Evolutionary conservation across 2,113 vertebrate genomes (phyloP).

Genomic region (Nematolebias whitei): DNA sequence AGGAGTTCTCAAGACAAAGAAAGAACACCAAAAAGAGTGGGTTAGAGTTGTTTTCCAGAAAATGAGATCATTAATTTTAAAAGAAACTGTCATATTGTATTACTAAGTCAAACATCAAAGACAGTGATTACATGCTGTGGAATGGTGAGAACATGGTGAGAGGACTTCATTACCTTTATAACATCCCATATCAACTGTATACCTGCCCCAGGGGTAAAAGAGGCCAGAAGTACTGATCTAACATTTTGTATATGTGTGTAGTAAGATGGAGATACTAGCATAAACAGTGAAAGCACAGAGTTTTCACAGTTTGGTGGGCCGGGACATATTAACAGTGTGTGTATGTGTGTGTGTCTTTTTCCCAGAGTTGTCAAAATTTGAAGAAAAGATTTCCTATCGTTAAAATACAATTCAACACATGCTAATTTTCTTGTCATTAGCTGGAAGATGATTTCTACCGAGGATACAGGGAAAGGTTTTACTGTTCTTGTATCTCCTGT

Average conservation of each 20-base stretch:
- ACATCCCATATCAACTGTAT: conserved; percentile 17
- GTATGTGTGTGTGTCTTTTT: conserved; percentile 75
- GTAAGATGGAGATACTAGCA: conserved; percentile 32
- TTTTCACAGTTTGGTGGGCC: conserved; percentile 35
- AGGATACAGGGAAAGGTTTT: conserved; percentile 72
- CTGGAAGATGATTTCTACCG: conserved; percentile 87
- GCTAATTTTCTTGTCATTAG: conserved; percentile 89
- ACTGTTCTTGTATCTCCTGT: conserved; percentile 56
- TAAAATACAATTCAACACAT: conserved; percentile 80
- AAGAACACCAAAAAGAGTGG: neutral
- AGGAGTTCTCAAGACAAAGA: neutral
- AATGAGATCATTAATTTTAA: neutral
- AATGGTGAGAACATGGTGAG: neutral
- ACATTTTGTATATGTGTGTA: conserved; percentile 20
- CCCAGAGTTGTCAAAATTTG: conserved; percentile 65
- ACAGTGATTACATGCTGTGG: neutral
- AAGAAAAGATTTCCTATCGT: conserved; percentile 81
- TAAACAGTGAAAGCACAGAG: conserved; percentile 57
- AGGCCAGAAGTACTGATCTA: neutral
- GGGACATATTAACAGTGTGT: conserved; percentile 75
- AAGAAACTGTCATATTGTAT: neutral
- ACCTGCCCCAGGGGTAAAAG: conserved; percentile 5
- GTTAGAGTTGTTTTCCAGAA: neutral
- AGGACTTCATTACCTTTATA: neutral
- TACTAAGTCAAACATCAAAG: conserved; percentile 6